Conservation (phyloP, 2,888 invertebrate species). For the Folsomia manolachei region DNA sequence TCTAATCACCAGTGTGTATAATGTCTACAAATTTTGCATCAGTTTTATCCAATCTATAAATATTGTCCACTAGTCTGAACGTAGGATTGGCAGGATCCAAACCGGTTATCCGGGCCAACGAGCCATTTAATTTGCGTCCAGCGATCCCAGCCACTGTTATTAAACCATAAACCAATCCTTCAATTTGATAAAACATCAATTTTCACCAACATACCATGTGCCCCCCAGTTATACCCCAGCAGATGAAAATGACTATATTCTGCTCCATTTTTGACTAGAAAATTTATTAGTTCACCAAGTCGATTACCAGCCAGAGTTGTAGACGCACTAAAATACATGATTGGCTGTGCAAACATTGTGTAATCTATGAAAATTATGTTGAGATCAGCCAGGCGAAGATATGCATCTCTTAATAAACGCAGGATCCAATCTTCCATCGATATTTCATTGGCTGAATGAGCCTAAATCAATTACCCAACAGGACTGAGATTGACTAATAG, state of each 20-base stretch:
- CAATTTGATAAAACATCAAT: not conserved
- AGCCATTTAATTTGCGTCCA: conserved; percentile 25
- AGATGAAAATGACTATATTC: conserved; percentile 27
- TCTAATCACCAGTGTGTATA: conserved; percentile 53
- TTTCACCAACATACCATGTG: conserved; percentile 14
- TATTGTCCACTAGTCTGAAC: conserved; percentile 49
- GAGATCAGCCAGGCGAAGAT: conserved; percentile 38
- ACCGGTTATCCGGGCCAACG: conserved; percentile 44
- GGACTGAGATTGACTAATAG: not conserved
- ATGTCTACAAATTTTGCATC: conserved; percentile 53
- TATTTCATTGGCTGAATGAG: conserved; percentile 44
- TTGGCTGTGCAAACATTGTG: conserved; percentile 32
- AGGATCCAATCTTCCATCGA: conserved; percentile 43
- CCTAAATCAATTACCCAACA: conserved; percentile 19
- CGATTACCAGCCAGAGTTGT: conserved; percentile 29
- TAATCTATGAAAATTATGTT: conserved; percentile 42
- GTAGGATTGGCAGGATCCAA: conserved; percentile 53
- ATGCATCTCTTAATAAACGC: conserved; percentile 34
- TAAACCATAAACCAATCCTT: no score
- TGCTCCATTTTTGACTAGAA: conserved; percentile 25
- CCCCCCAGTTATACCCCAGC: conserved; percentile 37
- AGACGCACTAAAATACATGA: conserved; percentile 34
- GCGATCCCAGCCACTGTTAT: conserved; percentile 36
- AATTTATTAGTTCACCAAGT: conserved; percentile 32
- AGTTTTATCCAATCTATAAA: conserved; percentile 51